Conservation (phyloP, 2,888 invertebrate genomes). For the Apamea epomidion region DNA sequence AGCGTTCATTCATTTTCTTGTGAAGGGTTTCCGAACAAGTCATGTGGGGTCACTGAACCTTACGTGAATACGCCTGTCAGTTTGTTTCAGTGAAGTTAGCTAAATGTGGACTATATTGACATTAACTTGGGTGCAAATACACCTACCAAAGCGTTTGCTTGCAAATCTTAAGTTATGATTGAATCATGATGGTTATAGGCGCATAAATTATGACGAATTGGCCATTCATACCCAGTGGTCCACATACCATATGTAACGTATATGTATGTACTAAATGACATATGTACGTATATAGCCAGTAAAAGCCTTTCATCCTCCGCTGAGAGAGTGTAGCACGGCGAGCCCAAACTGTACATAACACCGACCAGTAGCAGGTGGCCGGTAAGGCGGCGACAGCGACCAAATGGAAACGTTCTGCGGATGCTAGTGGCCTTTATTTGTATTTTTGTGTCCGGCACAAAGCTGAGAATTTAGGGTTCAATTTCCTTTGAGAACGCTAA, state of each 20-base stretch:
- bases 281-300: neutral
- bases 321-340: no score
- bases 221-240: neutral
- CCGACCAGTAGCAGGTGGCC: neutral
- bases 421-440: slow-evolving; percentile 10
- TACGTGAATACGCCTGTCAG: neutral
- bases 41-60: slow-evolving; percentile 20
- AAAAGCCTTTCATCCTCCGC: neutral
- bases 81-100: neutral
- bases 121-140: neutral
- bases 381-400: neutral
- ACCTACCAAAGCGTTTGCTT: neutral
- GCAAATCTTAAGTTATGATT: neutral
- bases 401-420: neutral
- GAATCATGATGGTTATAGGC: neutral
- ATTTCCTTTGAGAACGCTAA: slow-evolving; percentile 42
- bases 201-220: neutral
- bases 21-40: slow-evolving; percentile 14
- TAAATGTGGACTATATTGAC: neutral
- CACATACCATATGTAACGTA: neutral
- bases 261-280: neutral
- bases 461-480: slow-evolving; percentile 13
- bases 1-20: slow-evolving; percentile 15
- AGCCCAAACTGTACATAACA: neutral
- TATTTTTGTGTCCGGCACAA: neutral